Percentiles rank a stretch among this genome's conserved stretches.
These are phyloP conservation scores for Platyscapa corneri DNA, from an alignment of 1,140 invertebrate species.

Conservation along the genomic window DNA sequence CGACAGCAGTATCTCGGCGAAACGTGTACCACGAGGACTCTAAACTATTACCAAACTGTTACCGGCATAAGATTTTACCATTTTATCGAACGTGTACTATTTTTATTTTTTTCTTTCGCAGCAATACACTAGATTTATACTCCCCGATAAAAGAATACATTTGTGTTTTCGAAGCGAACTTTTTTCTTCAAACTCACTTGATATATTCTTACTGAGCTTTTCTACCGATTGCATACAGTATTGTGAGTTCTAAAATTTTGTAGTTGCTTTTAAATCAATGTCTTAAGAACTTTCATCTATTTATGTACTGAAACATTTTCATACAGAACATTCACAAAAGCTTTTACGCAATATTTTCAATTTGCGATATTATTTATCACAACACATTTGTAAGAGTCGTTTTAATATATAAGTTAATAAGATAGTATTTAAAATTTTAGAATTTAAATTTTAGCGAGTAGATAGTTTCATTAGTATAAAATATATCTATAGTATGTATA, in stretches of 20 bases:
- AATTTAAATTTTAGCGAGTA: no score
- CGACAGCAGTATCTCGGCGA: background rate
- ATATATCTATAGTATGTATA: no score
- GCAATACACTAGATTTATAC: background rate
- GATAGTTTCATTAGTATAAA: no score
- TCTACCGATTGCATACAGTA: background rate
- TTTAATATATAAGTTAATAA: background rate
- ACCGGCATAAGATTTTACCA: background rate
- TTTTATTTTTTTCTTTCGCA: background rate
- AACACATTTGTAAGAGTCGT: no score
- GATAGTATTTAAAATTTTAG: no score
- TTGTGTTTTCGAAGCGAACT: background rate
- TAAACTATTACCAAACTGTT: constrained; percentile 36
- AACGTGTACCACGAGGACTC: background rate
- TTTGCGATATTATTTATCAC: background rate
- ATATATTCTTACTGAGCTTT: background rate
- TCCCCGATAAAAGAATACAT: background rate
- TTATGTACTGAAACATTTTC: background rate
- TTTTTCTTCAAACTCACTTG: background rate
- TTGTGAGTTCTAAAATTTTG: background rate
- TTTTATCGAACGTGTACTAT: background rate
- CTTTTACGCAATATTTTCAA: background rate
- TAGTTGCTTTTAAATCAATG: background rate
- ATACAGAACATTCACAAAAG: background rate
- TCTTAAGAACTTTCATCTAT: background rate